Base-by-base conservation (phyloP, 2,797 vertebrate genomes). In the Acanthurus tractus region DNA sequence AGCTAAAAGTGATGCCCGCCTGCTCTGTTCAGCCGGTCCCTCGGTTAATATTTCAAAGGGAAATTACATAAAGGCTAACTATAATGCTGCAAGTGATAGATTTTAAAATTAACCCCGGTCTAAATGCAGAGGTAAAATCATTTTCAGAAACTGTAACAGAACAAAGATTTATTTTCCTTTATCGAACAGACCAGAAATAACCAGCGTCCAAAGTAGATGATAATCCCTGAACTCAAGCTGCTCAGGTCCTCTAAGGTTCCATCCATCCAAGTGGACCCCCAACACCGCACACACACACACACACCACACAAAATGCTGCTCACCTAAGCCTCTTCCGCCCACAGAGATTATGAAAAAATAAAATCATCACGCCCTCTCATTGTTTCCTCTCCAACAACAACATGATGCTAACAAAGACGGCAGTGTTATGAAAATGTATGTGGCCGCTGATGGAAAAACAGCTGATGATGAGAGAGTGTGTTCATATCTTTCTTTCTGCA, bases 311-410 rank as follows among this genome's bases (percentile, higher is more conserved):
- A 36, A 34, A 65, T 36, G 44, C 59, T 50, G 54, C 70, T 77
- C 81, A 81, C 82, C 86, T 84, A 48, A 74, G 42, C 69, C 42
- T 40, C 50, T 10, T 25, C 71, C 40, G 17, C 90, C 90, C 42
- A 81, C 89, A 82, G 23, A 78, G 57, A 58, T 83, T 81, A 81
- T 85, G 84, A 84, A 71, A 89, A 90, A 81, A 74, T 80, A n/a
- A 64, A 78, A 77, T 76, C 63, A 66, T 85, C 76, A 75, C 29
- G 18, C 64, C 56, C n/a, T 54, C 76, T 83, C 53, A 71, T 74
- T 61, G 62, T 76, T 84, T 75, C 66, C 53, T 48, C 70, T 74
- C 36, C 25, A 78, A 9, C 72, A 70, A 68, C 66, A 61, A 48
- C 15, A 58, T 62, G 57, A 74, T 3, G 55, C 71, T 52, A 78